Percentiles rank a stretch among this genome's conserved stretches.
Evolutionary conservation across 2,888 invertebrate species (phyloP).

Genomic region (Macrophya alboannulata): DNA sequence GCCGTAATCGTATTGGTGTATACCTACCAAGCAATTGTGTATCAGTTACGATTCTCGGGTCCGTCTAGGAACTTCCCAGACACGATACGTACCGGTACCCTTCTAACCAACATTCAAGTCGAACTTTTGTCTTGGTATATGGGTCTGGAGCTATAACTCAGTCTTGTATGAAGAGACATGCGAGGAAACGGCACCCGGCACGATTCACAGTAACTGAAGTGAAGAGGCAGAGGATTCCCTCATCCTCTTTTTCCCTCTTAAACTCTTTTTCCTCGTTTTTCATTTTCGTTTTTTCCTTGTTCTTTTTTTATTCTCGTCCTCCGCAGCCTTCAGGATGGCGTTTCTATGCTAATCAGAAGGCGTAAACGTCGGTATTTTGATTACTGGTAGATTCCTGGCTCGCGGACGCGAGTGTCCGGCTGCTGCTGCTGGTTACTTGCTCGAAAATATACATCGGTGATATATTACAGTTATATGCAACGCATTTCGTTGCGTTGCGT

Average conservation of each 20-base stretch:
- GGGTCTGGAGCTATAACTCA: slow-evolving; percentile 15
- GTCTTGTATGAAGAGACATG: slow-evolving; percentile 31
- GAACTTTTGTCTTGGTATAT: slow-evolving; percentile 1
- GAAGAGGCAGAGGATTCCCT: slow-evolving; percentile 34
- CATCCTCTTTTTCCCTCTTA: slow-evolving; percentile 1
- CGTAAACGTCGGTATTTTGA: slow-evolving; percentile 57
- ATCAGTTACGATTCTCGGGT: slow-evolving; percentile 58
- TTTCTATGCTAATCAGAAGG: slow-evolving; percentile 64
- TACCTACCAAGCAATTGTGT: slow-evolving; percentile 39
- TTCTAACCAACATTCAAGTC: neutral
- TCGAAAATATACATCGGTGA: slow-evolving; percentile 49
- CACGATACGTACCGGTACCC: slow-evolving; percentile 24
- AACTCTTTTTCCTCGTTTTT: neutral
- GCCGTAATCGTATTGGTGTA: slow-evolving; percentile 17
- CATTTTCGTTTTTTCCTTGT: neutral
- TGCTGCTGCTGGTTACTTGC: neutral
- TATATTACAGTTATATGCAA: slow-evolving; percentile 35
- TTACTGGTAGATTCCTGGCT: slow-evolving; percentile 49
- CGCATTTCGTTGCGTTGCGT: neutral
- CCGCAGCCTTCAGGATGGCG: slow-evolving; percentile 56
- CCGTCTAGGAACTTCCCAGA: slow-evolving; percentile 55
- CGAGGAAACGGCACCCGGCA: neutral
- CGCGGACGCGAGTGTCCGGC: slow-evolving; percentile 10
- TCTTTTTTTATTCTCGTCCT: neutral
- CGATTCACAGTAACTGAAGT: neutral